phyloP scores from a whole-genome alignment of 2,888 invertebrate genomes.

The Epinotia demarniana region DNA sequence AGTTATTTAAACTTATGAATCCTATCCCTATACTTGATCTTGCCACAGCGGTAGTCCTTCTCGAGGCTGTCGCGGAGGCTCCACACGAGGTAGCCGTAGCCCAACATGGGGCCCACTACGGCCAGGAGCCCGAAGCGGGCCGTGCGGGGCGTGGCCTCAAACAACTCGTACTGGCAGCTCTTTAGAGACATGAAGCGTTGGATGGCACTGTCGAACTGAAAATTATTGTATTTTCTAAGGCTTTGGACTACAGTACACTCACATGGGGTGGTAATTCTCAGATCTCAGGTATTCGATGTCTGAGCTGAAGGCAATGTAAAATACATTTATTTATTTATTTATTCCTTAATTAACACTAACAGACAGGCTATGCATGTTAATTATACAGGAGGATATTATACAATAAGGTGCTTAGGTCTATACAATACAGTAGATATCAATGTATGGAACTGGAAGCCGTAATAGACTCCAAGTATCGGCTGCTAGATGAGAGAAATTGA shows the following conservation, averaged over 20 bases:
- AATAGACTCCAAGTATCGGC: too few species aligned
- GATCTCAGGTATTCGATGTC: too few species aligned
- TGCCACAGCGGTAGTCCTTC: constrained; percentile 85
- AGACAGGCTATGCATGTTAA: too few species aligned
- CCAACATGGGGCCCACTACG: constrained; percentile 81
- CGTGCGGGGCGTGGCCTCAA: constrained; percentile 85
- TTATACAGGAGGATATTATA: too few species aligned
- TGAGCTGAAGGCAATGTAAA: too few species aligned
- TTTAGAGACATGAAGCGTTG: constrained; percentile 89
- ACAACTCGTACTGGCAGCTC: constrained; percentile 84
- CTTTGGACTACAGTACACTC: not conserved
- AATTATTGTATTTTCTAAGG: not conserved
- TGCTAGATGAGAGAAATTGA: too few species aligned
- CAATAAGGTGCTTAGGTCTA: too few species aligned
- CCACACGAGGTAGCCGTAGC: constrained; percentile 80
- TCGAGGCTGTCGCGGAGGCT: constrained; percentile 79
- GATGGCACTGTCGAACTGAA: constrained; percentile 91
- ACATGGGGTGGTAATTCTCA: too few species aligned
- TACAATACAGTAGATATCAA: too few species aligned
- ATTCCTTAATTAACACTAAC: too few species aligned
- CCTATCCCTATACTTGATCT: constrained; percentile 89
- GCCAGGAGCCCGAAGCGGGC: constrained; percentile 71
- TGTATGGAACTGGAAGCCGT: too few species aligned
- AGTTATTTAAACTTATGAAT: constrained; percentile 76
- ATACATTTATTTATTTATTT: too few species aligned